Evolutionary conservation across 2,113 vertebrate genomes (phyloP), one percentile per base, ranked within the genome.

Genomic region (Aplodontia rufa): DNA sequence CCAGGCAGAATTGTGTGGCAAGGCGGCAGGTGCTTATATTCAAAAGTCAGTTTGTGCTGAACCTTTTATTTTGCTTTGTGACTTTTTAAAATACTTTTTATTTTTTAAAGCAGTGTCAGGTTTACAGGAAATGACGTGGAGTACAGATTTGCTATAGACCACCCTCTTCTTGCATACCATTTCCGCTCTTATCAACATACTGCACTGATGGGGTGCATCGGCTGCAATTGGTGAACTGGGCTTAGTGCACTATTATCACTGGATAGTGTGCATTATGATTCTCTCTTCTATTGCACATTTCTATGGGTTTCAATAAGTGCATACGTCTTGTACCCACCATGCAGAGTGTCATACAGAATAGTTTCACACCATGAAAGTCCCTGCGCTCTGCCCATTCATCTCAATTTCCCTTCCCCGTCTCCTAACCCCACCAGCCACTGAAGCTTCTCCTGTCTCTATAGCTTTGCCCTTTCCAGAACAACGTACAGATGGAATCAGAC

Each of bases 31-130:
- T 4, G 32, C 24, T 40, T 32, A 40, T 51, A 42, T 62, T 64
- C 40, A 40, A 72, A 91, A 91, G 42, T 47, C 37, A 20, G 5
- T 53, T 2, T 45, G 32, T 53, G 68, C n/a, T 75, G 68, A 40
- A 66, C 26, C 78, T 87, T 76, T 62, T 71, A 24, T 90, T 91
- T 51, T 64, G 26, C 45, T n/a, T 82, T 75, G 26, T 82, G 30
- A 58, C 26, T 42, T 93, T 68, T 60, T 28, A 14, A 69, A 69
- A 58, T 30, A 32, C 6, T 6, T 30, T 79, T 90, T 47, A 7
- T 40, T 42, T 37, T 85, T 40, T 49, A 68, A 30, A 49, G 26
- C 5, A 76, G 55, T 60, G 35, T 62, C 49, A 40, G 40, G 53
- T 71, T 68, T 74, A 53, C 7, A 42, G 58, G 12, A 60, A 94